These are phyloP conservation scores for Alloplasta piceator DNA, from an alignment of 2,888 invertebrate species.

Conservation along the genomic window DNA sequence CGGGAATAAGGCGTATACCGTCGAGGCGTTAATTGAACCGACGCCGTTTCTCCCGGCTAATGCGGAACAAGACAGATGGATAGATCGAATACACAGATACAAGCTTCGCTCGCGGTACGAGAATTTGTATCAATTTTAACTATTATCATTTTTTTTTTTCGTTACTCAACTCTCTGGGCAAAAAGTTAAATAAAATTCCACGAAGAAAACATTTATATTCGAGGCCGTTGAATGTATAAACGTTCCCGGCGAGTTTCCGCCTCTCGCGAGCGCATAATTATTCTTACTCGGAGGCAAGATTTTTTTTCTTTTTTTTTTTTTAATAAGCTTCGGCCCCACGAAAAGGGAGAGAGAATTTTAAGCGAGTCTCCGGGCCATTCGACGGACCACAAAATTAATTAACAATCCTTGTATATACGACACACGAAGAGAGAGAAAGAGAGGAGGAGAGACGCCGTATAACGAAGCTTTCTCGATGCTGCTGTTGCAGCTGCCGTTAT, in stretches of 20 bases:
- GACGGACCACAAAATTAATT: conserved; percentile 54
- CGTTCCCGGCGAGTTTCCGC: conserved; percentile 4
- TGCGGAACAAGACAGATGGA: conserved; percentile 12
- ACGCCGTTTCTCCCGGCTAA: conserved; percentile 46
- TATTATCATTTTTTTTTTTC: neutral
- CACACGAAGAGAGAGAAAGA: neutral
- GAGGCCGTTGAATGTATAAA: neutral
- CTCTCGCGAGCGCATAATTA: conserved; percentile 21
- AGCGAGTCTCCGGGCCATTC: conserved; percentile 29
- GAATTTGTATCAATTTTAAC: neutral
- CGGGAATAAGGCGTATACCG: conserved; percentile 22
- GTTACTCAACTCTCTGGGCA: neutral
- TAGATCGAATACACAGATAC: conserved; percentile 18
- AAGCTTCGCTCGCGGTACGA: too few relatives aligned
- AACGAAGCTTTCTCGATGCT: conserved; percentile 41
- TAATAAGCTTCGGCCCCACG: conserved; percentile 26
- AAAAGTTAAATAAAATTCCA: neutral
- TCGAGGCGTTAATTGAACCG: conserved; percentile 70
- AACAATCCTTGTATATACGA: conserved; percentile 47
- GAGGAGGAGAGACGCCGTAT: conserved; percentile 23
- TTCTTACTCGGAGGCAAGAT: conserved; percentile 34
- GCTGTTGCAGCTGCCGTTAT: conserved; percentile 39
- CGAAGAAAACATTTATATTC: neutral
- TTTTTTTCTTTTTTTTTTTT: neutral
- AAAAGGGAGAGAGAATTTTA: conserved; percentile 41